Evolutionary conservation across 2,797 vertebrate species (phyloP).

Genomic region (Pseudomugil tenellus): DNA sequence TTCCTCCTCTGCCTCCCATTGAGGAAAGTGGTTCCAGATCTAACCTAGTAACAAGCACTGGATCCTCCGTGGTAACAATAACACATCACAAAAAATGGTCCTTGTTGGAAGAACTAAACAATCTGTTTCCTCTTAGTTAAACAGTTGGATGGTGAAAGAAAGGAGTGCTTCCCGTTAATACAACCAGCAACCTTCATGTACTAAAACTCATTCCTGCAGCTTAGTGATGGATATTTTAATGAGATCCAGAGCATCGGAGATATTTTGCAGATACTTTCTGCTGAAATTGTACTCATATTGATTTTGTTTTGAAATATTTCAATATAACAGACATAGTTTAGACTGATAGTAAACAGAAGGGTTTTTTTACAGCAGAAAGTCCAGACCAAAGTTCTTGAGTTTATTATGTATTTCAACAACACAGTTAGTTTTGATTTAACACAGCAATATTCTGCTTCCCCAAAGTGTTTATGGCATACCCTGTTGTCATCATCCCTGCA

Average conservation of each 20-base stretch:
- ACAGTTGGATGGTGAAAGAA: background rate
- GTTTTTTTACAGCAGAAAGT: background rate
- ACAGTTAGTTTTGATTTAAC: background rate
- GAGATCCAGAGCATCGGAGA: background rate
- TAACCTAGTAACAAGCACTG: conserved; percentile 20
- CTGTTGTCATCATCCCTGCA: background rate
- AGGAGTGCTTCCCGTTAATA: background rate
- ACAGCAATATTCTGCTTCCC: background rate
- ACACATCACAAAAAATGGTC: conserved; percentile 19
- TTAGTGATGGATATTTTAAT: background rate
- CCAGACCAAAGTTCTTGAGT: background rate
- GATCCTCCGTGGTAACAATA: conserved; percentile 5
- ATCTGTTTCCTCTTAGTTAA: background rate
- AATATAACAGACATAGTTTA: background rate
- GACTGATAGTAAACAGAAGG: background rate
- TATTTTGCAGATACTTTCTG: background rate
- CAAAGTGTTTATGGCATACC: background rate
- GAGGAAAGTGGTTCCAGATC: conserved; percentile 69
- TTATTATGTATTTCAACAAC: background rate
- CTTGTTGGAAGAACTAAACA: background rate
- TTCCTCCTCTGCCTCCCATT: conserved; percentile 43
- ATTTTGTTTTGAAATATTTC: background rate
- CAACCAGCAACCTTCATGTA: background rate
- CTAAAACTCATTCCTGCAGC: background rate
- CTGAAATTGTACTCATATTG: background rate